phyloP scores from a whole-genome alignment of 2,113 vertebrate species.

The Meles meles region DNA sequence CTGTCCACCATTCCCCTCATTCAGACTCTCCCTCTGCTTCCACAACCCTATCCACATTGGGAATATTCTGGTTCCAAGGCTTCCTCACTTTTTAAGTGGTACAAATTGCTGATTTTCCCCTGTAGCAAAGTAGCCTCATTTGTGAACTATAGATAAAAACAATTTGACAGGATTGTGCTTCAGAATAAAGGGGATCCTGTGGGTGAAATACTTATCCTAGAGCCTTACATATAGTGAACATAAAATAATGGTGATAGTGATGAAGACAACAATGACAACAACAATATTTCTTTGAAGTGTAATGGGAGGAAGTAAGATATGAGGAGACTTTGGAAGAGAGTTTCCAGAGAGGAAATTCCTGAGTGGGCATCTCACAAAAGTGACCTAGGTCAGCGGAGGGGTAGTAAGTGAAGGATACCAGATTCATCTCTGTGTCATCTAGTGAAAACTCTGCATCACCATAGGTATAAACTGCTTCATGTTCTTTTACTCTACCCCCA shows the following conservation, averaged over 20 bases:
- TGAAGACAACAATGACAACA: background rate
- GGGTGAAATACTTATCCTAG: background rate
- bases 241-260: background rate
- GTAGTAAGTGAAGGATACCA: background rate
- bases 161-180: background rate
- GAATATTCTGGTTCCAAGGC: background rate
- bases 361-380: background rate
- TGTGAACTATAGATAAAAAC: background rate
- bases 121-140: background rate
- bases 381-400: rapidly evolving
- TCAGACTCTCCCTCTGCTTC: background rate
- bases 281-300: background rate
- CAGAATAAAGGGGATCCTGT: background rate
- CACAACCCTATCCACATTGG: background rate
- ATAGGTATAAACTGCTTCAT: background rate
- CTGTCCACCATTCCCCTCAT: background rate
- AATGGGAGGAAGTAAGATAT: background rate
- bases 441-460: background rate
- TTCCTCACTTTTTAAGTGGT: background rate
- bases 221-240: background rate
- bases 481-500: background rate
- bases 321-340: background rate
- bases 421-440: background rate
- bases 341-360: background rate
- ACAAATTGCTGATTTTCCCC: background rate